phyloP scores from a whole-genome alignment of 1,140 invertebrate genomes.

The roundworm (Caenorhabditis elegans) region WBcel235 BX284603.4:10507501-10508000 shows the following conservation, averaged over 20 bases:
- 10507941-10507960: no score
- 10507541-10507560: constrained; percentile 95
- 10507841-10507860: no score
- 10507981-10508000: not conserved
- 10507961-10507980: not conserved
- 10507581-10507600: constrained; percentile 91
- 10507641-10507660: constrained; percentile 95
- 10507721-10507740: constrained; percentile 81
- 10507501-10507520: constrained; percentile 49
- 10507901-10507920: no score
- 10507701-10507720: constrained; percentile 76
- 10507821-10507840: no score
- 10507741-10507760: not conserved
- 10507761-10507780: no score
- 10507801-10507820: no score
- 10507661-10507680: constrained; percentile 90
- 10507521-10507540: constrained; percentile 88
- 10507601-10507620: constrained; percentile 77
- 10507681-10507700: constrained; percentile 86
- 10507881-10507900: no score
- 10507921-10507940: no score
- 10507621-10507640: constrained; percentile 93
- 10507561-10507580: constrained; percentile 97
- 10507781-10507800: no score
- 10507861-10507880: no score